Evolutionary conservation across 2,888 invertebrate species (phyloP), one percentile per base, ranked within the genome.

Genomic region (Idaea aversata): DNA sequence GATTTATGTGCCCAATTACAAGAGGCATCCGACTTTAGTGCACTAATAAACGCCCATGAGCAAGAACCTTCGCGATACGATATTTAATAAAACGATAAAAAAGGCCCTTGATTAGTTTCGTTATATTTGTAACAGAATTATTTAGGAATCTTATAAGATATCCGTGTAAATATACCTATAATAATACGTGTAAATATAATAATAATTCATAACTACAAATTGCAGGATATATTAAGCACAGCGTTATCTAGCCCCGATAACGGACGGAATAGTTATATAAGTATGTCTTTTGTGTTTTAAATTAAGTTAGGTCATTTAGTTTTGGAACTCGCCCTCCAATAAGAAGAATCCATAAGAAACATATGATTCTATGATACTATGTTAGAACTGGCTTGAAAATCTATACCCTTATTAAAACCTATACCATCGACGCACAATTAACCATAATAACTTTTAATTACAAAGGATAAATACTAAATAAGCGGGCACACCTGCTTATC

Each of bases 401-500:
- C 47, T 47, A 13, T 47, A 7, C 47, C 47, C 10, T 6, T 10
- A 7, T 13, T 10, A 47, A 47, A 47, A 13, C 10, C 47, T 10
- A n/a, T n/a, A 47, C 47, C 47, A 47, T 10, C 10, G 6, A 47
- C 47, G 3, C 13, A 47, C 47, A 47, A 47, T 7, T 47, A 13
- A 47, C 25, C 25, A 25, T 25, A 47, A 47, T 47, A 47, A 13
- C 13, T 47, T 47, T 47, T 47, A 47, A 47, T 47, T 47, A 47
- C 47, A 47, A 10, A 47, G 10, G 4, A 47, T 13, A 47, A 47
- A 10, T 13, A 47, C 7, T 13, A 47, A 7, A 47, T 47, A 47
- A 47, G 47, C 13, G 47, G 47, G 47, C 47, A 47, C 85, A 83
- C 84, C 83, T 86, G 87, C 78, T 87, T 88, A 90, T 90, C 90